Conservation (phyloP, 2,797 vertebrate genomes). For the Anguilla marmorata region DNA sequence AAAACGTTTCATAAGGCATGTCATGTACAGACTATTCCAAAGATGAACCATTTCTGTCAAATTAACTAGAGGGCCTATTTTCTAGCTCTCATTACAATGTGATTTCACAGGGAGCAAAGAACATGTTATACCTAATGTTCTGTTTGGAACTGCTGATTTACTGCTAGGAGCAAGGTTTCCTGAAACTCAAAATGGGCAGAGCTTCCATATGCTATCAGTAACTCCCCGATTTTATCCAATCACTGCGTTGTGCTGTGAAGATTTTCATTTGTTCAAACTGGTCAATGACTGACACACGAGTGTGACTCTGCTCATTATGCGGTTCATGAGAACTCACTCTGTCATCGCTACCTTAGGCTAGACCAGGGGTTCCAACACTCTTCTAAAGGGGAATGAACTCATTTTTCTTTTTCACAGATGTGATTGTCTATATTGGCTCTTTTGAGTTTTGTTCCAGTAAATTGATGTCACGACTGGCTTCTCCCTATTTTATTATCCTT, state of each 20-base stretch:
- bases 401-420: neutral
- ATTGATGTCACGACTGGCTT: neutral
- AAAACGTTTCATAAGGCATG: neutral
- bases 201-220: too few relatives aligned
- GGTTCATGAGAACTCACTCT: too few relatives aligned
- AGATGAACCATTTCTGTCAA: neutral
- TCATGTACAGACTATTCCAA: neutral
- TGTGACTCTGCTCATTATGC: too few relatives aligned
- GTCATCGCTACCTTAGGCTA: too few relatives aligned
- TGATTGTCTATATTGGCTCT: neutral
- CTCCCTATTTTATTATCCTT: neutral
- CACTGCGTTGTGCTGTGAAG: too few relatives aligned
- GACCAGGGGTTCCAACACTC: neutral
- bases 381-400: neutral
- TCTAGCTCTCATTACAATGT: neutral
- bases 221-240: too few relatives aligned
- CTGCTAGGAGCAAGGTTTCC: neutral
- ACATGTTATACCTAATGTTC: neutral
- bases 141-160: neutral
- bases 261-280: too few relatives aligned
- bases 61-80: neutral
- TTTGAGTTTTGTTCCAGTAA: neutral
- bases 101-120: neutral
- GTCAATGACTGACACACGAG: too few relatives aligned
- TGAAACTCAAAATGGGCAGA: too few relatives aligned